Percentiles rank a stretch among this genome's conserved stretches.
These are phyloP conservation scores for Picus viridis DNA, from an alignment of 2,797 vertebrate species.

Conservation along the genomic window DNA sequence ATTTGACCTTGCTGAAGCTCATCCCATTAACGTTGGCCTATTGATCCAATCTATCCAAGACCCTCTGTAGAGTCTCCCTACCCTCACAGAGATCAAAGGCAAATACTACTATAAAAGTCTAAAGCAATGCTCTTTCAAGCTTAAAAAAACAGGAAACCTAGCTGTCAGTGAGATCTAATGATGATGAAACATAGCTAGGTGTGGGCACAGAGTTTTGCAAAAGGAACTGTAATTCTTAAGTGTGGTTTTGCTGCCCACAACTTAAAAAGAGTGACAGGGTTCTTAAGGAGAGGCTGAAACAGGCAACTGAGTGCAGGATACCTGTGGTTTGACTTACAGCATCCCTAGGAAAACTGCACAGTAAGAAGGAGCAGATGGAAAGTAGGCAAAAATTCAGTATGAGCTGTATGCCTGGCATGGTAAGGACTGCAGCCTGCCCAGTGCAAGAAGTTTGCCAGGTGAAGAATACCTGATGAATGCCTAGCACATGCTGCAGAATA, in stretches of 20 bases:
- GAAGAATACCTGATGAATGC: neutral
- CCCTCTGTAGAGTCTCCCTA: too few relatives aligned
- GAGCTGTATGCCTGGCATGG: neutral
- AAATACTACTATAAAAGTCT: neutral
- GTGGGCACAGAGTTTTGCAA: constrained; percentile 19
- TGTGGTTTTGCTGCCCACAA: neutral
- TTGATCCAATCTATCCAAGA: too few relatives aligned
- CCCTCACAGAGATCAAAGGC: neutral
- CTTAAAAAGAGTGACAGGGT: neutral
- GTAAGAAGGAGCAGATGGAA: neutral
- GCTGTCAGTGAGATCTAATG: constrained; percentile 23
- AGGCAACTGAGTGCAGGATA: neutral
- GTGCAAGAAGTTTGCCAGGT: neutral
- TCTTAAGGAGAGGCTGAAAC: neutral
- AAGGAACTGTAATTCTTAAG: neutral
- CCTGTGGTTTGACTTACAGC: neutral
- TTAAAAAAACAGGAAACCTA: constrained; percentile 53
- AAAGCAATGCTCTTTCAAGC: neutral
- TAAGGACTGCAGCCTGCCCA: neutral
- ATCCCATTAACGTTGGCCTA: too few relatives aligned
- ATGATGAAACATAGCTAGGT: constrained; percentile 28
- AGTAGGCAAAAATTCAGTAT: neutral
- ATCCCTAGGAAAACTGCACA: neutral
- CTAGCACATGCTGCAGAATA: neutral
- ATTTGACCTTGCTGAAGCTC: too few relatives aligned